Conservation (phyloP, 2,113 vertebrate genomes). For the Nesogale talazaci region DNA sequence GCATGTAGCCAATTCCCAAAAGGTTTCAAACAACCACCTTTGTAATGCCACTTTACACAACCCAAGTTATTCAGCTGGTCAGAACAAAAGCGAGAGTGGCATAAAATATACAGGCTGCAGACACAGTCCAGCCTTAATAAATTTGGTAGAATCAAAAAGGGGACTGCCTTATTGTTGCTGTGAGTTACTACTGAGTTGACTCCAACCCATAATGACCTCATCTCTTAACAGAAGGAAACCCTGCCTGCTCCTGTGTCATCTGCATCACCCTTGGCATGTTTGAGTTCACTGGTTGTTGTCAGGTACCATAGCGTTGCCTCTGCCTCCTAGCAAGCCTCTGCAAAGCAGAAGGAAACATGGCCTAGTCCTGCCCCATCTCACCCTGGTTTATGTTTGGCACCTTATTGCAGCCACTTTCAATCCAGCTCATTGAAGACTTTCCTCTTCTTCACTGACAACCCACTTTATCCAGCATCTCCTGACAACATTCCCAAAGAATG, state of each 20-base stretch:
- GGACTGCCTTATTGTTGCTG: rapidly evolving
- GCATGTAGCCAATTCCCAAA: background rate
- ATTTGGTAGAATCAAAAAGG: background rate
- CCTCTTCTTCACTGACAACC: background rate
- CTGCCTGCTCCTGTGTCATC: background rate
- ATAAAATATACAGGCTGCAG: background rate
- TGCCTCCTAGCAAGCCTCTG: background rate
- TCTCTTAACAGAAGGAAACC: background rate
- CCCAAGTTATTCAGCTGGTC: background rate
- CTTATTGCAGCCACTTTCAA: background rate
- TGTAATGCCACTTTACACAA: background rate
- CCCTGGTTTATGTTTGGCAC: too few species aligned
- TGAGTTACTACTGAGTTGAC: background rate
- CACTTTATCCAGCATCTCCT: background rate
- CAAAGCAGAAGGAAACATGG: too few species aligned
- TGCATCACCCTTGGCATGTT: too few species aligned
- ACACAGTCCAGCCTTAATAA: background rate
- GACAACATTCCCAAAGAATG: background rate
- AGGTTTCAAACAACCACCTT: background rate
- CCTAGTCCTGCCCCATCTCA: too few species aligned
- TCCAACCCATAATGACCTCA: background rate
- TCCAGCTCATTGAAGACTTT: background rate
- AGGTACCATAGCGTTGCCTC: background rate
- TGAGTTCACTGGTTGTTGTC: too few species aligned
- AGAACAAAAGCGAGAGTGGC: rapidly evolving